Conservation (phyloP, 2,113 vertebrate genomes). For the Rattus rattus region DNA sequence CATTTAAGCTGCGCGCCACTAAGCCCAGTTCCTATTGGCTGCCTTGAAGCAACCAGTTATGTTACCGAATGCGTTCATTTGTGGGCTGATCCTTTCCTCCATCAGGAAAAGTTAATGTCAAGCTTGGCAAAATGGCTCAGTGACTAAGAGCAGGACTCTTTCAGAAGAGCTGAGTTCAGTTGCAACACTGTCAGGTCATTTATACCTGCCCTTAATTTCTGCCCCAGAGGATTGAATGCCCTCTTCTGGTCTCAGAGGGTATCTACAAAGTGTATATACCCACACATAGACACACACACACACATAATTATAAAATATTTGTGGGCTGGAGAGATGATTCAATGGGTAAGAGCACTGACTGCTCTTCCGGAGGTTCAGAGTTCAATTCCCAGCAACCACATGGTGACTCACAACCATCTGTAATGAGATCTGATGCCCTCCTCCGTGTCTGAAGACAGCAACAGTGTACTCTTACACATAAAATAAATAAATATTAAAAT, state of each 20-base stretch:
- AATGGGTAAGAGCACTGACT: too few species aligned
- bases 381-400: too few species aligned
- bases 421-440: too few species aligned
- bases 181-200: too few species aligned
- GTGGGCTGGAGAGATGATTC: too few species aligned
- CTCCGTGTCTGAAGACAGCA: too few species aligned
- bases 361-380: too few species aligned
- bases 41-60: slow-evolving; percentile 19
- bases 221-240: background rate
- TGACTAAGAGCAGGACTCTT: background rate
- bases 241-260: background rate
- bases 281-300: background rate
- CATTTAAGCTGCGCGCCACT: background rate
- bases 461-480: too few species aligned
- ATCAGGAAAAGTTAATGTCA: background rate
- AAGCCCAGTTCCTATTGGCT: background rate
- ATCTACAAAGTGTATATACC: background rate
- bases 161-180: background rate
- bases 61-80: background rate
- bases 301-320: background rate
- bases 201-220: background rate
- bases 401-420: too few species aligned
- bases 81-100: slow-evolving; percentile 1
- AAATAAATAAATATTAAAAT: background rate
- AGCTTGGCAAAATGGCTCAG: background rate